Evolutionary conservation across 2,888 invertebrate species (phyloP).

Genomic region (Priocnemis perturbator): DNA sequence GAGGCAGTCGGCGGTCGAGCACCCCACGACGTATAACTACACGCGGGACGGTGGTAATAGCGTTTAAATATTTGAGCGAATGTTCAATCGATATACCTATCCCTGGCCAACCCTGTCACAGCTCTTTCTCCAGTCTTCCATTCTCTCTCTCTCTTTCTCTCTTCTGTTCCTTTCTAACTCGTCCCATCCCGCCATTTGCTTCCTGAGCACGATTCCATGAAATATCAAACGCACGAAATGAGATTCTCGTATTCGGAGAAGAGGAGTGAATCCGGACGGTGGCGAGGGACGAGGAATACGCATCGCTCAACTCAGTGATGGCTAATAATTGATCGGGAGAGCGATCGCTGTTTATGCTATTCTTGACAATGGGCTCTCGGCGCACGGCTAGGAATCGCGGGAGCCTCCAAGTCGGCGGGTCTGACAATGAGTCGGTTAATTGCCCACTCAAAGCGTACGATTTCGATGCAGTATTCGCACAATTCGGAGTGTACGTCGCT

Average conservation of each 20-base stretch:
- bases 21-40: conserved; percentile 54
- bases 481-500: too few relatives aligned
- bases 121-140: conserved; percentile 49
- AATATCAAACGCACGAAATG: conserved; percentile 68
- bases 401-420: too few relatives aligned
- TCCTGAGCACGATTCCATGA: conserved; percentile 63
- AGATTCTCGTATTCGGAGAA: conserved; percentile 59
- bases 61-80: conserved; percentile 73
- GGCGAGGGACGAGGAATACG: conserved; percentile 12
- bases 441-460: too few relatives aligned
- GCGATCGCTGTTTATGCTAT: background rate
- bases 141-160: conserved; percentile 50
- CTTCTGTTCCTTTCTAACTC: conserved; percentile 52
- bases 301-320: conserved; percentile 33
- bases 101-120: conserved; percentile 50
- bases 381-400: too few relatives aligned
- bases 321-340: conserved; percentile 39
- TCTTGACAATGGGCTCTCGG: background rate
- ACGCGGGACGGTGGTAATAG: conserved; percentile 66
- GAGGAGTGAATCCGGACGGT: background rate
- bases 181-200: conserved; percentile 45
- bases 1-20: conserved; percentile 29
- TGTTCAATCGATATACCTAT: conserved; percentile 70
- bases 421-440: too few relatives aligned
- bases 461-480: too few relatives aligned